Conservation (phyloP, 1,140 invertebrate genomes). For the Sipha flava region DNA sequence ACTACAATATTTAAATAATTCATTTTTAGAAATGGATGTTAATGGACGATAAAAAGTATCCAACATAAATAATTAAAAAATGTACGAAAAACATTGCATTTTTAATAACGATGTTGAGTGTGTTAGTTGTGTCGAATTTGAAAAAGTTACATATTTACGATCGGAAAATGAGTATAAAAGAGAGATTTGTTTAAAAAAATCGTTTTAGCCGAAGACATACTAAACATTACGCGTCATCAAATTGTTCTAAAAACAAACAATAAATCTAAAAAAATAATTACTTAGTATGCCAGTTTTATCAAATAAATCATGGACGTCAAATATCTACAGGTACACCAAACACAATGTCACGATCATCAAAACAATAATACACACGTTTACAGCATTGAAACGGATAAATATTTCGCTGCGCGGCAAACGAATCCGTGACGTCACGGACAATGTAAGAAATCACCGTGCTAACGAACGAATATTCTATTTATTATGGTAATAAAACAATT, state of each 20-base stretch:
- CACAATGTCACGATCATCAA: too few species aligned
- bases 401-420: too few species aligned
- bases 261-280: background rate
- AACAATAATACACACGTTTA: too few species aligned
- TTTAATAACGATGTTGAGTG: background rate
- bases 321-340: too few species aligned
- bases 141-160: background rate
- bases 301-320: background rate
- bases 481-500: too few species aligned
- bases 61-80: background rate
- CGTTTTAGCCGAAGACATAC: background rate
- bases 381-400: too few species aligned
- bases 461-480: too few species aligned
- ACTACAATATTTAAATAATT: background rate
- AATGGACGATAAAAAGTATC: background rate
- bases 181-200: background rate
- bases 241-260: background rate
- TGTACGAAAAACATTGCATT: background rate
- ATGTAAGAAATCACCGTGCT: too few species aligned
- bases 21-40: background rate
- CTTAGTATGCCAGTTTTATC: background rate
- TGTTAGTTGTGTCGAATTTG: background rate
- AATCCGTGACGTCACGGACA: too few species aligned
- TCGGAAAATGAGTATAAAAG: background rate
- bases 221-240: background rate